phyloP scores from a whole-genome alignment of 1,140 invertebrate genomes.

The Cherax destructor region DNA sequence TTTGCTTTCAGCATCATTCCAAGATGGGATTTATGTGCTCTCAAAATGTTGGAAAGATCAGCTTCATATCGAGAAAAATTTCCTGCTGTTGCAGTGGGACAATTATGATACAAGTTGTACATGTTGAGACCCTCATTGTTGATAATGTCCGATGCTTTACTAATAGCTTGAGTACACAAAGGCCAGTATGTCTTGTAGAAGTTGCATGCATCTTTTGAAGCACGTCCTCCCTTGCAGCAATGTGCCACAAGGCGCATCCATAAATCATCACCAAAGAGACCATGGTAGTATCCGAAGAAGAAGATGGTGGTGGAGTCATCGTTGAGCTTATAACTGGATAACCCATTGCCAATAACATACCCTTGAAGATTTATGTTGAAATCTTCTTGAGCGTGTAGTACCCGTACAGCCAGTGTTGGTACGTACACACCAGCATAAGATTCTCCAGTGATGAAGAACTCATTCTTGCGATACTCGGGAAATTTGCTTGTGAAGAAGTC shows the following conservation, averaged over 20 bases:
- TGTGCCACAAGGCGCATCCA: constrained; percentile 51
- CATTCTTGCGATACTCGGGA: constrained; percentile 76
- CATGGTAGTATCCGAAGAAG: constrained; percentile 78
- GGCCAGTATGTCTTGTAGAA: constrained; percentile 51
- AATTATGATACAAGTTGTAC: constrained; percentile 69
- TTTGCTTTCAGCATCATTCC: constrained; percentile 19
- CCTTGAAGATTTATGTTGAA: constrained; percentile 75
- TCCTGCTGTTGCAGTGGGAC: constrained; percentile 32
- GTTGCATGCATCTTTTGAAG: constrained; percentile 53
- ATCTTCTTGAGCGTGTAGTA: constrained; percentile 74
- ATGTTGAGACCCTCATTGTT: constrained; percentile 68
- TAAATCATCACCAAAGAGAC: constrained; percentile 75
- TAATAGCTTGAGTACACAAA: constrained; percentile 28
- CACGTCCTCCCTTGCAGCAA: constrained; percentile 53
- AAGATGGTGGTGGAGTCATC: constrained; percentile 78
- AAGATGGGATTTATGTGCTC: constrained; percentile 14
- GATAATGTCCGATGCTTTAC: constrained; percentile 47
- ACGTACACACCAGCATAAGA: constrained; percentile 76
- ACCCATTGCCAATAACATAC: constrained; percentile 78
- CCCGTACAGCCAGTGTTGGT: constrained; percentile 77
- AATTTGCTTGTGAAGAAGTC: constrained; percentile 74
- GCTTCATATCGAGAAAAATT: constrained; percentile 44
- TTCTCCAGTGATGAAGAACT: constrained; percentile 77
- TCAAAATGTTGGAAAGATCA: constrained; percentile 39
- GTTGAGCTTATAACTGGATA: constrained; percentile 75